Percentiles rank a stretch among this genome's conserved stretches.
phyloP scores from a whole-genome alignment of 2,888 invertebrate genomes.

The Microdon myrmicae region DNA sequence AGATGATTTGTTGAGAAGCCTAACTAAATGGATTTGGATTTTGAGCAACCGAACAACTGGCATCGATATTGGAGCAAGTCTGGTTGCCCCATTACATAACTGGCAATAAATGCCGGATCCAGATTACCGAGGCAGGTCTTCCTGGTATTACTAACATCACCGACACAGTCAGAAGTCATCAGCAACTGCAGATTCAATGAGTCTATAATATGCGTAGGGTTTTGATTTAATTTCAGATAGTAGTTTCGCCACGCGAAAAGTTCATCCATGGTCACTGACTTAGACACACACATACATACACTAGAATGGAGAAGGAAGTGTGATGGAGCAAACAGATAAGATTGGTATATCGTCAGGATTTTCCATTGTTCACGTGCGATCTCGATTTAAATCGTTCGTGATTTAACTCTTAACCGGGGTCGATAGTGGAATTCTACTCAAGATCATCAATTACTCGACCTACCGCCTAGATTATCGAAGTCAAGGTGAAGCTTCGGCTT shows the following conservation, averaged over 20 bases:
- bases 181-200: slow-evolving; percentile 12
- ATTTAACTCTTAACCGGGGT: slow-evolving; percentile 34
- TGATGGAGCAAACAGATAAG: too few relatives aligned
- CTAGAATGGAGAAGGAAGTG: too few relatives aligned
- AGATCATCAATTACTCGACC: slow-evolving; percentile 42
- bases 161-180: slow-evolving; percentile 23
- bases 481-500: slow-evolving; percentile 32
- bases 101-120: slow-evolving; percentile 29
- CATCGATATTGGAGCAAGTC: slow-evolving; percentile 43
- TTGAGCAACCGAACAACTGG: slow-evolving; percentile 41
- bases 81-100: slow-evolving; percentile 29
- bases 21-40: slow-evolving; percentile 46
- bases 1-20: slow-evolving; percentile 51
- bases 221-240: slow-evolving; percentile 46
- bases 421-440: slow-evolving; percentile 28
- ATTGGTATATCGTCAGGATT: too few relatives aligned
- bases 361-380: slow-evolving; percentile 19
- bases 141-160: too few relatives aligned
- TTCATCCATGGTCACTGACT: slow-evolving; percentile 38
- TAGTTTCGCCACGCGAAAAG: slow-evolving; percentile 19
- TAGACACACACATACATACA: too few relatives aligned
- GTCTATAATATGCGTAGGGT: slow-evolving; percentile 32
- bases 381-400: slow-evolving; percentile 41
- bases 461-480: slow-evolving; percentile 37
- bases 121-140: too few relatives aligned